phyloP scores from a whole-genome alignment of 2,113 vertebrate species.

The Talpa occidentalis region DNA sequence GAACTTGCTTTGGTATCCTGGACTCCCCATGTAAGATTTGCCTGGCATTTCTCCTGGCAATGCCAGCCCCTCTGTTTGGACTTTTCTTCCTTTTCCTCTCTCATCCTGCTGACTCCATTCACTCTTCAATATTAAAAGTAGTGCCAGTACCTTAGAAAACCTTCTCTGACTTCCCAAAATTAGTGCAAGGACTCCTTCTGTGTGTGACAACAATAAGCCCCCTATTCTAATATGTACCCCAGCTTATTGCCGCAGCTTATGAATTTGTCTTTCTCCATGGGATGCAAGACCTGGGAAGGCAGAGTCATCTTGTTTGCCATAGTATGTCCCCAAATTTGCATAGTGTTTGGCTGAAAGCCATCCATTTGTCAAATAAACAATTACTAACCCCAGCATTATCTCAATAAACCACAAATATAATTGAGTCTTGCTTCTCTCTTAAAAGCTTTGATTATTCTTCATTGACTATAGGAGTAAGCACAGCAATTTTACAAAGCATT shows the following conservation, averaged over 20 bases:
- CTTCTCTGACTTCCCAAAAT: background rate
- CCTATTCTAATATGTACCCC: background rate
- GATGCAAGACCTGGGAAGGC: background rate
- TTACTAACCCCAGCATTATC: background rate
- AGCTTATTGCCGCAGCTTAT: background rate
- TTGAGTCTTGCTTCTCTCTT: background rate
- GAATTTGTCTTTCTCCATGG: background rate
- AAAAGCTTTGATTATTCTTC: slow-evolving; percentile 21
- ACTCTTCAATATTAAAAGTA: background rate
- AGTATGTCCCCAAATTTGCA: background rate
- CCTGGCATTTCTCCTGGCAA: background rate
- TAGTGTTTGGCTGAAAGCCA: background rate
- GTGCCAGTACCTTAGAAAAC: background rate
- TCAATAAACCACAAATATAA: slow-evolving; percentile 37
- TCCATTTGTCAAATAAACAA: background rate
- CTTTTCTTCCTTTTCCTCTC: background rate
- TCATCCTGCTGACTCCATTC: background rate
- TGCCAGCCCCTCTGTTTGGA: background rate
- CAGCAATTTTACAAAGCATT: background rate
- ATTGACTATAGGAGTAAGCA: background rate
- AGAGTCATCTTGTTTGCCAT: background rate
- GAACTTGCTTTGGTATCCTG: too few relatives aligned
- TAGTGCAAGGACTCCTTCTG: background rate
- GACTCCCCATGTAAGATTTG: background rate
- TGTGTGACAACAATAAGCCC: background rate